phyloP scores from a whole-genome alignment of 2,888 invertebrate species.

The Busseola fusca region DNA sequence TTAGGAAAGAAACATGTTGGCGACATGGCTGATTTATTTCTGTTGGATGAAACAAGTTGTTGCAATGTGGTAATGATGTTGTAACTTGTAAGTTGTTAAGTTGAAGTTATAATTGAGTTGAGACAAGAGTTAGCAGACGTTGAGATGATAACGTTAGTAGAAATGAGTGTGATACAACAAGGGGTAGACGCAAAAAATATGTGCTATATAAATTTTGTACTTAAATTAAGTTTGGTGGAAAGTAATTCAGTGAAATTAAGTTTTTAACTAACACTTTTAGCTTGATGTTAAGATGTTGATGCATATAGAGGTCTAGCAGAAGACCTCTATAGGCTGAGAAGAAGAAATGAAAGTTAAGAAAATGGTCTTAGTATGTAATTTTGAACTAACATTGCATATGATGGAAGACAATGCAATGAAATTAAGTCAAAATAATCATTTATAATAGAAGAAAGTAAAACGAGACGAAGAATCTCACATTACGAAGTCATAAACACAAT shows the following conservation, averaged over 20 bases:
- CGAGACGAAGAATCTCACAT: background rate
- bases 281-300: too few species aligned
- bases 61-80: slow-evolving; percentile 21
- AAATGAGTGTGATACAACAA: background rate
- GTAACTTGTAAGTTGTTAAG: slow-evolving; percentile 13
- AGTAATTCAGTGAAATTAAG: too few species aligned
- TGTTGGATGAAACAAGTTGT: slow-evolving; percentile 37
- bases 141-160: background rate
- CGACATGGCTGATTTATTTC: slow-evolving; percentile 48
- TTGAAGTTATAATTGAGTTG: background rate
- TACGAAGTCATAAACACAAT: background rate
- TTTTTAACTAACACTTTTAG: too few species aligned
- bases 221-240: too few species aligned
- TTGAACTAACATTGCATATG: background rate
- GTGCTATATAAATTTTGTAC: too few species aligned
- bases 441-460: background rate
- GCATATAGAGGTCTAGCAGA: too few species aligned
- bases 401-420: background rate
- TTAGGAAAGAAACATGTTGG: slow-evolving; percentile 45
- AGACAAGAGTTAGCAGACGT: background rate
- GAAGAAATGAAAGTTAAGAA: background rate
- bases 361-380: too few species aligned
- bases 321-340: too few species aligned
- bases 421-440: background rate
- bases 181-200: background rate